Evolutionary conservation across 2,888 invertebrate genomes (phyloP).

Genomic region (Leucoptera coffeella): DNA sequence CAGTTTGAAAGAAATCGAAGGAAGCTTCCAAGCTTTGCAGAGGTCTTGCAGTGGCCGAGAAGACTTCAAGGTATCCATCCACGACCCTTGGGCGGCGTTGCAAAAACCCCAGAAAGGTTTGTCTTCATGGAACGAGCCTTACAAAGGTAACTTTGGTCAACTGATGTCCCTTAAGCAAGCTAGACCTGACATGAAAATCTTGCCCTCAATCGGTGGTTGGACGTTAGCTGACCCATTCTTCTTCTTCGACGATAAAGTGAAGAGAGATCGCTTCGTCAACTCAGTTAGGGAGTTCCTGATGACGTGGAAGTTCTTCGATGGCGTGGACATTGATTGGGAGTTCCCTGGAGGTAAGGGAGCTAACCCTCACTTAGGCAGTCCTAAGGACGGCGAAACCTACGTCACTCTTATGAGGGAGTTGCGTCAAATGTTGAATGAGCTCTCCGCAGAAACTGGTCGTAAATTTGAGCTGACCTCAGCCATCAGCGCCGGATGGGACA

Average conservation of each 20-base stretch:
- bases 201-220: conserved; percentile 43
- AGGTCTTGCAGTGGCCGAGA: conserved; percentile 42
- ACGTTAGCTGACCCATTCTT: conserved; percentile 44
- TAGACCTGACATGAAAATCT: conserved; percentile 34
- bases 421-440: conserved; percentile 33
- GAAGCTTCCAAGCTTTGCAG: conserved; percentile 42
- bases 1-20: conserved; percentile 45
- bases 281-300: conserved; percentile 40
- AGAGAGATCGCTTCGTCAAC: conserved; percentile 32
- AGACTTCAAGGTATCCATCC: conserved; percentile 42
- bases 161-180: conserved; percentile 42
- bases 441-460: conserved; percentile 30
- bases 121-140: conserved; percentile 42
- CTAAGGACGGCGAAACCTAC: conserved; percentile 33
- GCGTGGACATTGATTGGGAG: conserved; percentile 46
- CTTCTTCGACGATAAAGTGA: conserved; percentile 31
- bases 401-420: conserved; percentile 35
- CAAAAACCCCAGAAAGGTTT: conserved; percentile 43
- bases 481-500: conserved; percentile 47
- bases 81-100: conserved; percentile 44
- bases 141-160: conserved; percentile 45
- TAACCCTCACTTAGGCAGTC: conserved; percentile 34
- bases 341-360: conserved; percentile 47
- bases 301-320: conserved; percentile 47
- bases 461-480: conserved; percentile 43